Base-by-base conservation (phyloP, 2,888 invertebrate genomes). In the Noctua janthe region DNA sequence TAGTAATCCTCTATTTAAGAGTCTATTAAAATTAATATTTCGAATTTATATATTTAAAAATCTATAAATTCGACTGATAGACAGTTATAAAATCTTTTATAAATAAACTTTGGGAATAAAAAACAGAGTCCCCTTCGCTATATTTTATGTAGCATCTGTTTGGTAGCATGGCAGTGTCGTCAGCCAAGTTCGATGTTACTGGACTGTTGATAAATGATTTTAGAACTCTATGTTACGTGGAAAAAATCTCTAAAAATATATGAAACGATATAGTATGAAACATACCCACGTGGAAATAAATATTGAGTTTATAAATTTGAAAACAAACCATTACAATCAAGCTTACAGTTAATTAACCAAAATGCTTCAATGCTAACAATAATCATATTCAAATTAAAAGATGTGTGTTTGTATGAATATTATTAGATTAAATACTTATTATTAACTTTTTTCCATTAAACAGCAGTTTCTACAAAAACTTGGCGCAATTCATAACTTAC, bases 141-240 rank as follows among this genome's bases (percentile, higher is more conserved):
- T 87, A 80, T 87, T 83, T 81, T 67, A 75, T 67, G 71, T 17
- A 51, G 71, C 72, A 81, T 83, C 78, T 86, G 81, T 73, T 73
- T 71, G 76, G 72, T 71, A 10, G 74, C 39, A 74, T n/a, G 78
- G 78, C 2, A 78, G 77, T 39, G 84, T 59, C 3, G 3, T 13
- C 10, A 8, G 75, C 56, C 71, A 87, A 87, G 86, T 84, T 78
- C n/a, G 5, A 17, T 5, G 10, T 56, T 39, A n/a, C 23, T 39
- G 47, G 17, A 62, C 13, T 35, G 56, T 35, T 78, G 49, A 69
- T 47, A 47, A 47, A n/a, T n/a, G n/a, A 47, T 47, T 69, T n/a
- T 47, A 47, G 8, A 47, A 69, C 10, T 8, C 20, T 64, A 10
- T 35, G 35, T 35, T 17, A 3, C 10, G 35, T 64, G 17, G 1